Base-by-base conservation (phyloP, 1,140 invertebrate species). In the Medauroidea extradentata region DNA sequence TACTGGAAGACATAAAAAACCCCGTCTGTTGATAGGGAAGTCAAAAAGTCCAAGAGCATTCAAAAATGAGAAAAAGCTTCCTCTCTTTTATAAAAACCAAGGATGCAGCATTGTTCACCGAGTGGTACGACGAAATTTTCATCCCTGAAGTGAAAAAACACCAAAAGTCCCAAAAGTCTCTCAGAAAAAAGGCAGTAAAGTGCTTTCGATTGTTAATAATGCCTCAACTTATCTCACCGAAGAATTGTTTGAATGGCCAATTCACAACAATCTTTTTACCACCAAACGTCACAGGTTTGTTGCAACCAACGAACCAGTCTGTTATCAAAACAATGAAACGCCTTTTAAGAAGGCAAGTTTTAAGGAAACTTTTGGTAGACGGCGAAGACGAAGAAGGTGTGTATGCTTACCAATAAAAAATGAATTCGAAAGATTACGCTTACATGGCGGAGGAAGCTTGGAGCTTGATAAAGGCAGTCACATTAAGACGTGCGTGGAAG, bases 131-230 rank as follows among this genome's bases (percentile, higher is more conserved):
- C 53, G 57, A 65, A 39, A 50, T 56, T 38, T 71, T 72, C 66
- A 63, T 71, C 14, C 63, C 59, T 61, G 62, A 62, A 63, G 65
- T 68, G 49, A 69, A 70, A 62, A 60, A 39, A 41, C 11, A 62
- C 19, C 34, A 54, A 49, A 27, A 48, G n/a, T 57, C 14, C 19
- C 34, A 54, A 49, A 27, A 48, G n/a, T 57, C 14, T 23, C 23
- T 50, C 7, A 63, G 41, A 60, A 70, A 64, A 51, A 66, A 51
- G 62, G 70, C 51, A 34, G 11, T 34, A 72, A 75, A 63, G 69
- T 73, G 55, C 57, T 79, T 11, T 64, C 79, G 49, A 63, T 79
- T 58, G 46, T 78, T 13, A 76, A 80, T 64, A 79, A 78, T 64
- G 74, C 70, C 48, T 63, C 73, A 27, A 69, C 70, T 27, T 74